Base-by-base conservation (phyloP, 2,797 vertebrate genomes). In the Sphenodon punctatus region DNA sequence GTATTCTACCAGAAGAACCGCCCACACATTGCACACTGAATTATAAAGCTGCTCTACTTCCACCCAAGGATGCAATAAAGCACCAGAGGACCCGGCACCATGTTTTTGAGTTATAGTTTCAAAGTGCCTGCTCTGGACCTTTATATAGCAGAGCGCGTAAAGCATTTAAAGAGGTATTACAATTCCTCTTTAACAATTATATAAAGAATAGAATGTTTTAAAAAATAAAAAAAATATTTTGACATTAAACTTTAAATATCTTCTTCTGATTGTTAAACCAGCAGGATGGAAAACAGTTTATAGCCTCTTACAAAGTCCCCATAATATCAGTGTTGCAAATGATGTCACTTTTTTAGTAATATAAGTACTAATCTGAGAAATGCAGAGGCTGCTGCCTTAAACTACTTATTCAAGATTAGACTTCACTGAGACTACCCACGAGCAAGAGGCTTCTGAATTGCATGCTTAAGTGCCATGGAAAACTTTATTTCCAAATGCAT, bases 251-350 rank as follows among this genome's bases (percentile, higher is more conserved):
- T 58, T 73, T 78, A 27, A 23, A 58, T 66, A 78, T 22, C 67
- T 59, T 61, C 51, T 49, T 65, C 4, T 43, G 22, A 14, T 9
- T 63, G 11, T 23, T 72, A 69, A 86, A 38, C 4, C 61, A 51
- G 36, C 3, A 55, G 73, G n/a, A 1, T 56, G 27, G 68, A 90
- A 78, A 89, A 70, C 10, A 53, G 19, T 71, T 79, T 65, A n/a
- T 38, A 75, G 20, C 59, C 15, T 25, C 4, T 84, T 49, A 19
- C 30, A 75, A 25, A 30, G 2, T 27, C 75, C 82, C 39, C 76
- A 3, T 78, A 80, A 55, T 8, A 73, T 3, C 30, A 69, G 4
- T 3, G 5, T 58, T 61, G 51, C 82, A 70, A 92, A 61, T 73
- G 72, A 66, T 5, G 56, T 9, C 19, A 58, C 56, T 81, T 84